Evolutionary conservation across 2,888 invertebrate genomes (phyloP).

Genomic region (Diarsia dahlii): DNA sequence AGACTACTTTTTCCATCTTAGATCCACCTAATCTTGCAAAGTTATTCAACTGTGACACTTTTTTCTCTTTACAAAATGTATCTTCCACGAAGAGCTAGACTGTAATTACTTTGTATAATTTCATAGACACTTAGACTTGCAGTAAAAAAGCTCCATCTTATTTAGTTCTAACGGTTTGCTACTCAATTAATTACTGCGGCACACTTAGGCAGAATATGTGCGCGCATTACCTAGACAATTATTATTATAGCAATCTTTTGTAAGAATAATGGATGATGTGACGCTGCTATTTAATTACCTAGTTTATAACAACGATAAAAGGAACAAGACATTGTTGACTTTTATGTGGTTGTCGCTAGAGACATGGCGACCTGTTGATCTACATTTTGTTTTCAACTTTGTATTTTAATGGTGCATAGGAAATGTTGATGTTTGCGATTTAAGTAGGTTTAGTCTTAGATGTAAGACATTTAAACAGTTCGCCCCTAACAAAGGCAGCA

Average conservation of each 20-base stretch:
- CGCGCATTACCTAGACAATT: conserved; percentile 33
- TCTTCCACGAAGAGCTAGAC: background rate
- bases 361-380: conserved; percentile 22
- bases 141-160: conserved; percentile 17
- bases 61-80: background rate
- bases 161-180: conserved; percentile 16
- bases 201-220: conserved; percentile 30
- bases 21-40: background rate
- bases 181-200: conserved; percentile 48
- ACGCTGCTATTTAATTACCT: conserved; percentile 26
- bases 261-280: conserved; percentile 39
- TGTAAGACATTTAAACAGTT: background rate
- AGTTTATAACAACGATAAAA: conserved; percentile 23
- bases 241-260: conserved; percentile 38
- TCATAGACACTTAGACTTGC: conserved; percentile 8
- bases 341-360: conserved; percentile 16
- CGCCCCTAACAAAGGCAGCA: background rate
- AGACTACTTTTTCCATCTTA: background rate
- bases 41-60: background rate
- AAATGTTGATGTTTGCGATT: background rate
- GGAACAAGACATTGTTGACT: conserved; percentile 28
- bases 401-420: background rate
- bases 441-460: background rate
- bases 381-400: conserved; percentile 16
- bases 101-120: conserved; percentile 26